Evolutionary conservation across 2,113 vertebrate species (phyloP).

Genomic region (Zosterops pallidus): DNA sequence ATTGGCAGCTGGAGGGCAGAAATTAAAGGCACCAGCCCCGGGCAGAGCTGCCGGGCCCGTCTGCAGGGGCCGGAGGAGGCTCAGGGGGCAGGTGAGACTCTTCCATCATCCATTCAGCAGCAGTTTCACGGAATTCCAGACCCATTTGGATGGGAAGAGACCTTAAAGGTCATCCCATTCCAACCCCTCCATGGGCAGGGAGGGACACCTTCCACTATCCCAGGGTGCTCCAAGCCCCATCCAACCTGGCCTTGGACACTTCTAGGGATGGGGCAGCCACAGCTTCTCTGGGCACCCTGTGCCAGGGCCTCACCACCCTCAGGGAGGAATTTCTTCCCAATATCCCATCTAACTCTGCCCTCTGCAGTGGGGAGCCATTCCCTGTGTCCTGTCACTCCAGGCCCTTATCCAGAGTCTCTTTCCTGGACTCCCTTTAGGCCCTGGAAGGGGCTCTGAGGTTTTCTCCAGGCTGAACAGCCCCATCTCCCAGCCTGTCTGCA

Average conservation of each 20-base stretch:
- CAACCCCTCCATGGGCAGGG: not conserved
- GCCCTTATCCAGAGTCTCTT: rapidly evolving
- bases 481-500: not conserved
- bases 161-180: not conserved
- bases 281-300: rapidly evolving
- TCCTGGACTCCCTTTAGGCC: not conserved
- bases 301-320: not conserved
- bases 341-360: not conserved
- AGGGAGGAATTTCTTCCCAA: not conserved
- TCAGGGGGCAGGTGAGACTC: not conserved
- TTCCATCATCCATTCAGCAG: rapidly evolving
- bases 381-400: not conserved
- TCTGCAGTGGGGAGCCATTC: not conserved
- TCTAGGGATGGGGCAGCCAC: not conserved
- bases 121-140: not conserved
- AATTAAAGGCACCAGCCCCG: not conserved
- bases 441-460: not conserved
- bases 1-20: not conserved
- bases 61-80: not conserved
- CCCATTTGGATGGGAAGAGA: not conserved
- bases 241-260: not conserved
- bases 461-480: not conserved
- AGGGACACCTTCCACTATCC: not conserved
- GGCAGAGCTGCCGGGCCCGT: not conserved
- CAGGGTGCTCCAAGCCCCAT: rapidly evolving